Evolutionary conservation across 2,113 vertebrate genomes (phyloP).

Genomic region (Dunckerocampus dactyliophorus): DNA sequence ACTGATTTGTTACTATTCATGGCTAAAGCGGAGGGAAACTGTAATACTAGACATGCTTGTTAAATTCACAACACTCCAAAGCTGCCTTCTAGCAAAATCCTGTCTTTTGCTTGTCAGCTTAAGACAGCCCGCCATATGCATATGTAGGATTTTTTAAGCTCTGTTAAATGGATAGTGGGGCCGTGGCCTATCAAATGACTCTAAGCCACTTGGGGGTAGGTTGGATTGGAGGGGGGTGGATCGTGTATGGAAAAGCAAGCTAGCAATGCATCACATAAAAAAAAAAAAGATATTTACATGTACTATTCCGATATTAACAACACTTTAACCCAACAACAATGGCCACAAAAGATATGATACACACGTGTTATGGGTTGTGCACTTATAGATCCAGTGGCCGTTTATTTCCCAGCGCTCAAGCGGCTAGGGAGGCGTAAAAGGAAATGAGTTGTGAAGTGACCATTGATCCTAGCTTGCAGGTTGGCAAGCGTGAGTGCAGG

Average conservation of each 20-base stretch:
- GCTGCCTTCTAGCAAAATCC: slow-evolving; percentile 70
- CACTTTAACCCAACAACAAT: slow-evolving; percentile 57
- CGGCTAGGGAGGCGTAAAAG: slow-evolving; percentile 76
- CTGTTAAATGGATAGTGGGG: slow-evolving; percentile 76
- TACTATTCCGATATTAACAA: slow-evolving; percentile 51
- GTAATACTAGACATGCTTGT: slow-evolving; percentile 75
- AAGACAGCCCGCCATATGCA: slow-evolving; percentile 73
- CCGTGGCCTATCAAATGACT: slow-evolving; percentile 72
- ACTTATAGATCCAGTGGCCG: slow-evolving; percentile 70
- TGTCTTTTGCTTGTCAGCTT: slow-evolving; percentile 74
- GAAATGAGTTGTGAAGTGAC: slow-evolving; percentile 78
- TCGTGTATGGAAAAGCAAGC: slow-evolving; percentile 31
- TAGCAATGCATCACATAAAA: slow-evolving; percentile 34
- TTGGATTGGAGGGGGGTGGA: not conserved
- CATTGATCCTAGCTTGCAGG: slow-evolving; percentile 71
- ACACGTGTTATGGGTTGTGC: slow-evolving; percentile 43
- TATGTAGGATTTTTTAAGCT: slow-evolving; percentile 75
- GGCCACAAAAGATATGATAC: slow-evolving; percentile 33
- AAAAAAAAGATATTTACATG: slow-evolving; percentile 8
- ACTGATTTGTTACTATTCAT: slow-evolving; percentile 75
- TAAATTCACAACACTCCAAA: slow-evolving; percentile 78
- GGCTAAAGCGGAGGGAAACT: slow-evolving; percentile 73
- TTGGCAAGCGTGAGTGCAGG: slow-evolving; percentile 44
- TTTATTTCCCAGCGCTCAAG: slow-evolving; percentile 71
- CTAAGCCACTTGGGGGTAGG: slow-evolving; percentile 61